A percentile compares a stretch with the other conserved stretches of the same genome.
Conservation (phyloP, 2,113 vertebrate genomes). For the Lanius collurio region DNA sequence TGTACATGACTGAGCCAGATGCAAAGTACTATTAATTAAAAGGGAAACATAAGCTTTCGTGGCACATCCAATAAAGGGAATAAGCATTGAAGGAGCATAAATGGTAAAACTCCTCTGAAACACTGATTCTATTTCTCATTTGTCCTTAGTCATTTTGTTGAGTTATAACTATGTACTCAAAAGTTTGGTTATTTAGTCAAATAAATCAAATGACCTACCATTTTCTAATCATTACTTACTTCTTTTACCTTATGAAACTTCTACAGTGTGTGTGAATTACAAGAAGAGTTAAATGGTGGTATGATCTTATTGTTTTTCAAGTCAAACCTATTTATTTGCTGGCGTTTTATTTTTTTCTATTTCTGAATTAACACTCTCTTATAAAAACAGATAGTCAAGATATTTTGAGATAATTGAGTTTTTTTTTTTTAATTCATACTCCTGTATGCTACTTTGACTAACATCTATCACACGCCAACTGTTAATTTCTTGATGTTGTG, state of each 20-base stretch:
- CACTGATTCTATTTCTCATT: neutral
- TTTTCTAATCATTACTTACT: neutral
- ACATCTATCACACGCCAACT: neutral
- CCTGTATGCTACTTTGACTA: neutral
- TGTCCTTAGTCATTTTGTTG: neutral
- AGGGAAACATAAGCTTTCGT: neutral
- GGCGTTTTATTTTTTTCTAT: neutral
- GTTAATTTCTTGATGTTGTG: neutral
- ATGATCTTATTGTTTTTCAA: neutral
- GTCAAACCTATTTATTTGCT: neutral
- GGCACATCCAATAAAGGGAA: neutral
- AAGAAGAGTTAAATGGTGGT: neutral
- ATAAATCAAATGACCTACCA: neutral
- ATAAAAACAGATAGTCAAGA: neutral
- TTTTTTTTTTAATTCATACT: neutral
- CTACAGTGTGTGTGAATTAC: neutral
- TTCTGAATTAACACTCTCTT: neutral
- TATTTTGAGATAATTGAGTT: neutral
- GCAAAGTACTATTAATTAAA: neutral
- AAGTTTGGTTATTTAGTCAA: neutral
- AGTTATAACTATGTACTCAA: neutral
- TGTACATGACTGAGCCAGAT: neutral
- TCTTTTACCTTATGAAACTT: neutral
- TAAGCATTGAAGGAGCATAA: neutral
- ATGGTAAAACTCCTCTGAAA: neutral